Base-by-base conservation (phyloP, 2,113 vertebrate genomes). In the Tetrax tetrax region DNA sequence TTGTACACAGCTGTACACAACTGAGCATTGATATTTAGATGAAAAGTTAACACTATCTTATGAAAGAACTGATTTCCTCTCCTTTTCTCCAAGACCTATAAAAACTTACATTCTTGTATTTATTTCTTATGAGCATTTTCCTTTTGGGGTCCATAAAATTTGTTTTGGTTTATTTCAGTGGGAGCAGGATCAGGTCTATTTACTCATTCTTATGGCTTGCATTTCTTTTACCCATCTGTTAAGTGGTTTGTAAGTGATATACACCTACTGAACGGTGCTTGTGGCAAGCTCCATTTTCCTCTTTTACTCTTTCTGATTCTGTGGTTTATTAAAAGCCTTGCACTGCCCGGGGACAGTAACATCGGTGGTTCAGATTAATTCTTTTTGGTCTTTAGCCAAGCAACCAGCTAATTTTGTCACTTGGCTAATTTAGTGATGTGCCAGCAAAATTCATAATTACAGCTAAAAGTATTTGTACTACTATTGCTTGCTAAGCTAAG, bases 381-480 rank as follows among this genome's bases (percentile, higher is more conserved):
- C 70, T 91, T 90, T 90, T 86, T 96, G 90, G 79, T 91, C 75
- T 82, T 93, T 82, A 91, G 91, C 94, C 93, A 97, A 87, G 35
- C 57, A 76, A 51, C 65, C 57, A 82, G 81, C 79, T 96, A 95
- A 96, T 96, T 94, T 91, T 96, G 93, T 95, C 94, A 97, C 89
- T 95, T 91, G 92, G 78, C 81, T 97, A 96, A 96, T 96, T 97
- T 86, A 94, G 68, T 72, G 86, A 95, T 96, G 81, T 76, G 92
- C 90, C 92, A 96, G 96, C 80, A 95, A 87, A 95, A 97, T 87
- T 84, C 77, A 91, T 94, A 91, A 96, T 94, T 95, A 86, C 69
- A 93, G 80, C 79, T 91, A 72, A 82, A 96, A 94, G 53, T 91
- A 91, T 93, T 88, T 83, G 43, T 88, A 85, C 50, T 83, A 68